Evolutionary conservation across 2,113 vertebrate species (phyloP), one percentile per base, ranked within the genome.

Genomic region (Paramormyrops kingsleyae): DNA sequence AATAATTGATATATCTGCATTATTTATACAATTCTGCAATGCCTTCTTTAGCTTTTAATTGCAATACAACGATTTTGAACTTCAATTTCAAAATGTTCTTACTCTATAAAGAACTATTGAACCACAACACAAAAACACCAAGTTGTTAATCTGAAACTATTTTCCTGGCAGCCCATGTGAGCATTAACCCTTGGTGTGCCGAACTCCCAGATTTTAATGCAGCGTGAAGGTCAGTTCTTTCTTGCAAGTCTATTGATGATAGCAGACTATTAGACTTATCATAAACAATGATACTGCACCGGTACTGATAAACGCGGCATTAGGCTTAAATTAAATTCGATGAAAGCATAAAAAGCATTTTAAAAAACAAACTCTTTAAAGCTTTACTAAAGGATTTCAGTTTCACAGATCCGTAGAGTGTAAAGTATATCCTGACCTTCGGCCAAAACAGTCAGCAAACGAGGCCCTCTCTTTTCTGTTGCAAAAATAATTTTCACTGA

Each of bases 401-500:
- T 42, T 80, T 70, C n/a, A 70, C 3, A 70, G 5, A 80, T 80
- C 13, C 6, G 15, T 31, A 39, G 46, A 47, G 27, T 13, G n/a
- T 4, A 47, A 31, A 66, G 24, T 42, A 3, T 19, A 31, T n/a
- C 47, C 47, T 88, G 74, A 89, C 70, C 74, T 89, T 83, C 47
- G 88, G 50, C 21, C 5, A 50, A 77, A 88, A 27, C 66, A 88
- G 66, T 77, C 66, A 80, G 88, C 44, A 70, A 77, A 88, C 24
- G 46, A 39, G n/a, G 7, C 42, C 13, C 46, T 8, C 24, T 50
- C 24, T 35, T 3, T 44, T 35, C 90, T 95, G 93, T 95, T 96
- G 94, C 91, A 92, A 91, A 93, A 95, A 95, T 95, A 53, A 39
- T 90, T 93, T 24, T 89, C 93, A 92, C 27, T 95, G 95, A 94